Base-by-base conservation (phyloP, 1,140 invertebrate species). In the Drosophila guanche region DNA sequence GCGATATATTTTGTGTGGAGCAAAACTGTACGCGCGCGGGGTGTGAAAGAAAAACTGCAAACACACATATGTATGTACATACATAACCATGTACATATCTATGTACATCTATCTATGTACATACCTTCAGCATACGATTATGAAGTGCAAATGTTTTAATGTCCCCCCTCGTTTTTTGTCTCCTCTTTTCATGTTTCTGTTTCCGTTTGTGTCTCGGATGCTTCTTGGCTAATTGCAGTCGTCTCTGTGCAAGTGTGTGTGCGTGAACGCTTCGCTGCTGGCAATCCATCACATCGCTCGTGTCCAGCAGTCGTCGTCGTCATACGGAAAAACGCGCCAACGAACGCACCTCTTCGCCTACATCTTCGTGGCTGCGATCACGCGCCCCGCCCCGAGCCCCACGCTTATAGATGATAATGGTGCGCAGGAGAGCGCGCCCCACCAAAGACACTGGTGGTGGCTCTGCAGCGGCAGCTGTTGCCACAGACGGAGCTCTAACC, bases 1-100 rank as follows among this genome's bases (percentile, higher is more conserved):
- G 60, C 76, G 79, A 86, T 76, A 66, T 86, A 86, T 85, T 86
- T 85, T 67, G 70, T 66, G 81, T 67, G 80, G 81, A 72, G 60
- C 74, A 86, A 86, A 85, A 85, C 81, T 85, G 81, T 85, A 85
- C 81, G 77, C 78, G 68, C 55, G 61, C 62, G 46, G 54, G 53
- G 50, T 42, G 48, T 45, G 53, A 33, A 59, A 57, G 63, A 48
- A 61, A 43, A 54, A 55, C 37, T 55, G 53, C 53, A 55, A 12
- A 55, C 37, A 12, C 40, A 33, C 14, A 60, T 48, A 67, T 47
- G 40, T 48, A 67, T 47, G 40, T 57, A 67, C 65, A 66, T 47
- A 47, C 65, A 66, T 68, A 20, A 20, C 16, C 16, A 20, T 20
- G 16, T 20, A 62, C 66, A 66, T 29, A 33, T 33, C 55, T 61